A percentile compares a stretch with the other conserved stretches of the same genome.
Conservation (phyloP, 2,888 invertebrate species). For the Amblyjoppa fuscipennis region DNA sequence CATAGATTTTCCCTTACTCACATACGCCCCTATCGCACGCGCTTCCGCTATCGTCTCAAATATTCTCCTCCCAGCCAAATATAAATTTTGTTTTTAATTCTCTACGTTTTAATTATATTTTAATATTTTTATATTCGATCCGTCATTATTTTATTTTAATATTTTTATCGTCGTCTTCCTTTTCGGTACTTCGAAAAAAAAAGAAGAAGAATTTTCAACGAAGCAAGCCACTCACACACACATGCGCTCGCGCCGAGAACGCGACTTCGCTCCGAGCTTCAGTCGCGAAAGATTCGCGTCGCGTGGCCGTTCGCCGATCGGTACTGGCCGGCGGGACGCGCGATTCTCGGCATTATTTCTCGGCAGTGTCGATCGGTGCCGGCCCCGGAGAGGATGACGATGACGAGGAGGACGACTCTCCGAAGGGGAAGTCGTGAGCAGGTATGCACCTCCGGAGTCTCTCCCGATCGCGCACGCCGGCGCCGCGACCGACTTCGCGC, state of each 20-base stretch:
- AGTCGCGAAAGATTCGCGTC: conserved; percentile 46
- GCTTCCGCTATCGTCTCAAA: background rate
- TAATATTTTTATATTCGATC: background rate
- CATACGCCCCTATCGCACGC: background rate
- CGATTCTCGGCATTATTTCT: conserved; percentile 59
- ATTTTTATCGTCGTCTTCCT: background rate
- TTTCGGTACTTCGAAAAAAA: background rate
- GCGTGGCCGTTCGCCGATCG: conserved; percentile 61
- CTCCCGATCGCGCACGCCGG: conserved; percentile 44
- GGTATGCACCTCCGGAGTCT: conserved; percentile 66
- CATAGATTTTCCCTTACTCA: background rate
- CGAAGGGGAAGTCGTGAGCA: conserved; percentile 59
- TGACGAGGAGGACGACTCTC: conserved; percentile 46
- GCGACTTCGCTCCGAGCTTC: background rate
- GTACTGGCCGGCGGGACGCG: conserved; percentile 60
- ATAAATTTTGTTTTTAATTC: background rate
- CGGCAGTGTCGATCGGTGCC: conserved; percentile 54
- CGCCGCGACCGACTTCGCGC: conserved; percentile 59
- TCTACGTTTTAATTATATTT: too few species aligned
- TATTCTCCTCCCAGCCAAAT: background rate
- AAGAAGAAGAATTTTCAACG: background rate
- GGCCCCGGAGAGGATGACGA: conserved; percentile 42
- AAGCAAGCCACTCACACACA: conserved; percentile 4
- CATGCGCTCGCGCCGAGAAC: background rate
- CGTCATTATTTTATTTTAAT: background rate